Evolutionary conservation across 1,140 invertebrate species (phyloP).

Genomic region (Antheraea pernyi): DNA sequence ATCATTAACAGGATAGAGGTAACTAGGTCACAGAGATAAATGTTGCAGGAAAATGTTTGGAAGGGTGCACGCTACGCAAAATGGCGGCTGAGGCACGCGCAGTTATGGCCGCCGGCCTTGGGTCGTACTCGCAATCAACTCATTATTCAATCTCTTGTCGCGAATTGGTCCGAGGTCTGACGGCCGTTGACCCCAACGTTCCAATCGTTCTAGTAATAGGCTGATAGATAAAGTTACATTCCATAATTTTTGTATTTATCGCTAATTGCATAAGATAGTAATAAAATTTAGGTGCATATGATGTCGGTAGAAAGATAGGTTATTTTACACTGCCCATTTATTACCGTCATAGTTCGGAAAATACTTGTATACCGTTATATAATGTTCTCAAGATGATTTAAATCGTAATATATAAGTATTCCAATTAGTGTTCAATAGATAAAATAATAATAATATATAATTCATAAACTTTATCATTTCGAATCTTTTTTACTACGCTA

Average conservation of each 20-base stretch:
- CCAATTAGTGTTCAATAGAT: no score
- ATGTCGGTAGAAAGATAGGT: conserved; percentile 15
- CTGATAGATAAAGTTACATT: conserved; percentile 43
- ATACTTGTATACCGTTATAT: not conserved
- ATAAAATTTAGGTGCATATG: conserved; percentile 50
- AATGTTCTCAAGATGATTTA: not conserved
- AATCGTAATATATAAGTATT: no score
- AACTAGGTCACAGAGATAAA: conserved; percentile 32
- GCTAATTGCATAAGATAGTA: not conserved
- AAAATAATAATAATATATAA: no score
- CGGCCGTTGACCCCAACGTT: conserved; percentile 63
- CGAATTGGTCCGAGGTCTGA: conserved; percentile 76
- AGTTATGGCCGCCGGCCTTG: conserved; percentile 72
- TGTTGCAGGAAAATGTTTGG: conserved; percentile 31
- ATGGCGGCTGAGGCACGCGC: conserved; percentile 56
- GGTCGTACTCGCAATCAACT: conserved; percentile 71
- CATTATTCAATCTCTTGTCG: conserved; percentile 79
- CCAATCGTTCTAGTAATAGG: conserved; percentile 45
- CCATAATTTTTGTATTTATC: not conserved
- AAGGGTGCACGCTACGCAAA: conserved; percentile 54
- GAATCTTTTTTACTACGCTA: no score
- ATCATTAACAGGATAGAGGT: not conserved
- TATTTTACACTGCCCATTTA: not conserved
- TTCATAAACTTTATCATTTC: no score
- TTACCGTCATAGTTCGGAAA: not conserved